Conservation (phyloP, 2,797 vertebrate genomes). For the Muraenolepis orangiensis region DNA sequence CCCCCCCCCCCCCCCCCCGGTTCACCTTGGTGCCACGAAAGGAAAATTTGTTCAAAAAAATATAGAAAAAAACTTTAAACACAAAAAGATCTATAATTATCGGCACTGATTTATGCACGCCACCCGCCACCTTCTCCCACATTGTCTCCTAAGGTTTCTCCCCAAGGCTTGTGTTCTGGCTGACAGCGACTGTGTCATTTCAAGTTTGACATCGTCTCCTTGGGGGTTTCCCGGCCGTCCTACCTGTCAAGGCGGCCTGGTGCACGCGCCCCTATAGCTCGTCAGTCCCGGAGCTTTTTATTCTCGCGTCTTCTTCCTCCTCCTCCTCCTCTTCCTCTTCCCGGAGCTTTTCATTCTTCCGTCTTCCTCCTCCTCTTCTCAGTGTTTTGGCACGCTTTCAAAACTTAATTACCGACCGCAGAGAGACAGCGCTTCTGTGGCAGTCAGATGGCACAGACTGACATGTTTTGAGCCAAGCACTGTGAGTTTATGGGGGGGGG, state of each 20-base stretch:
- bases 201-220: constrained; percentile 24
- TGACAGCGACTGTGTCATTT: constrained; percentile 16
- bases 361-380: neutral
- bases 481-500: neutral
- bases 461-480: neutral
- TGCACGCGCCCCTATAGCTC: neutral
- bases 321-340: no score
- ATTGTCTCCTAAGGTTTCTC: neutral
- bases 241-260: neutral
- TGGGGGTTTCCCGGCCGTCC: neutral
- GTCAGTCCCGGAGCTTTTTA: neutral
- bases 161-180: constrained; percentile 5
- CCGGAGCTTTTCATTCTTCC: no score
- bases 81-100: constrained; percentile 22
- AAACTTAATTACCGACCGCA: neutral
- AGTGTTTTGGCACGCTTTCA: neutral
- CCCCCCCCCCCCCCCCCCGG: no score
- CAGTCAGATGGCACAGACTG: neutral
- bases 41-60: no score
- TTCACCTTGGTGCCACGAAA: constrained; percentile 7
- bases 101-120: constrained; percentile 26
- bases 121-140: neutral
- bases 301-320: no score
- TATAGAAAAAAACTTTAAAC: no score
- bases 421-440: neutral